These are phyloP conservation scores for Caenorhabditis latens DNA, from an alignment of 1,140 invertebrate genomes.

Conservation along the genomic window DNA sequence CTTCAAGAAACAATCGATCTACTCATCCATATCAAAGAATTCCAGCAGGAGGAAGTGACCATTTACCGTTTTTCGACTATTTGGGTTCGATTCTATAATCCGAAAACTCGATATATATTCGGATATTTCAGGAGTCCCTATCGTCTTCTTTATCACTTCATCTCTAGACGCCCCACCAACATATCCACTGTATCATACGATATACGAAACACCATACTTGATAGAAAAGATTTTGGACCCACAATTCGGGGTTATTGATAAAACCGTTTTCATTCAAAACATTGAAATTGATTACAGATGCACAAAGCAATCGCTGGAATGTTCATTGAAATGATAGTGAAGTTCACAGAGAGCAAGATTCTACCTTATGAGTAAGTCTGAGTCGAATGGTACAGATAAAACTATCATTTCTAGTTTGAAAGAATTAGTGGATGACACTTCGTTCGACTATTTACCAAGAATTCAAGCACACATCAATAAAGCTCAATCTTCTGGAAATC, in stretches of 20 bases:
- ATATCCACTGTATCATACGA: conserved; percentile 79
- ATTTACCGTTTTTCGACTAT: conserved; percentile 74
- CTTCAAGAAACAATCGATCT: background rate
- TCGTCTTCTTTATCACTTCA: conserved; percentile 70
- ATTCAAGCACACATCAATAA: background rate
- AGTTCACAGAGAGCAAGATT: conserved; percentile 78
- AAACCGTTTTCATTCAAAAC: background rate
- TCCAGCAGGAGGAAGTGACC: conserved; percentile 78
- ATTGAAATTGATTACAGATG: conserved; percentile 57
- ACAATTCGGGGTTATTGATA: conserved; percentile 68
- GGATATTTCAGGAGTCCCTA: conserved; percentile 68
- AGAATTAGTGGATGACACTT: conserved; percentile 28
- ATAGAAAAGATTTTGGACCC: conserved; percentile 78
- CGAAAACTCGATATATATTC: background rate
- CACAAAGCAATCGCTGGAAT: conserved; percentile 78
- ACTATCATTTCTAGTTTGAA: conserved; percentile 64
- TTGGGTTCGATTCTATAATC: conserved; percentile 63
- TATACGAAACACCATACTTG: conserved; percentile 79
- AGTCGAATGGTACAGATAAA: conserved; percentile 69
- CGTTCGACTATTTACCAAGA: background rate
- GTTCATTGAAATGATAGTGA: conserved; percentile 76
- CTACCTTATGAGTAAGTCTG: conserved; percentile 70
- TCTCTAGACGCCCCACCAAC: conserved; percentile 18
- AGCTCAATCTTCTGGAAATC: background rate
- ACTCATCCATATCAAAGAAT: conserved; percentile 45